A percentile compares a stretch with the other conserved stretches of the same genome.
These are phyloP conservation scores for Podarcis raffonei DNA, from an alignment of 2,113 vertebrate genomes.

Conservation along the genomic window DNA sequence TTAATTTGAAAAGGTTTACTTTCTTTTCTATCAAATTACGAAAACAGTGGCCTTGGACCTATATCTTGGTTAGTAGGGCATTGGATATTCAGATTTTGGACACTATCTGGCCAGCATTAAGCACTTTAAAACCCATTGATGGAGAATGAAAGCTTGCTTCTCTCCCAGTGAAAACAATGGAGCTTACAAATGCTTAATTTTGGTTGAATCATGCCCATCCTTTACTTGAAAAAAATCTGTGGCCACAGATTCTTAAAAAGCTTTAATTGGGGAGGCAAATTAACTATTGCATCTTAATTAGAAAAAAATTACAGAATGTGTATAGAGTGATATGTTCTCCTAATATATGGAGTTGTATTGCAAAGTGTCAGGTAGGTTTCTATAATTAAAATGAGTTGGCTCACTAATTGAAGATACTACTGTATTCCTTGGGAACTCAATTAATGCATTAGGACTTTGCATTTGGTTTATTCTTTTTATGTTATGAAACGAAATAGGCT, in stretches of 20 bases:
- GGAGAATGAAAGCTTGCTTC: not conserved
- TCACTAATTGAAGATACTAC: not conserved
- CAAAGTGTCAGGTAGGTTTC: not conserved
- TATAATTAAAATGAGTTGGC: not conserved
- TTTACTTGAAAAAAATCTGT: not conserved
- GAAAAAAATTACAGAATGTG: not conserved
- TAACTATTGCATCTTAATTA: not conserved
- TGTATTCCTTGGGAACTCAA: not conserved
- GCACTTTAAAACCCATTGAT: not conserved
- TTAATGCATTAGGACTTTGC: not conserved
- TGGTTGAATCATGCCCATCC: not conserved
- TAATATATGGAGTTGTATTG: not conserved
- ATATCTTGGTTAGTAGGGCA: not conserved
- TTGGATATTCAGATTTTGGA: not conserved
- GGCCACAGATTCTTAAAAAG: constrained; percentile 14
- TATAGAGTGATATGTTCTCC: not conserved
- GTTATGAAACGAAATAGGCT: not conserved
- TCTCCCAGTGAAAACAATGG: not conserved
- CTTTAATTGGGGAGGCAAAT: not conserved
- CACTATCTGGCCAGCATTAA: not conserved
- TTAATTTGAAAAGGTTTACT: constrained; percentile 33
- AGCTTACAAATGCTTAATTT: not conserved
- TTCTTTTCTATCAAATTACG: not conserved
- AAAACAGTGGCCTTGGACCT: constrained; percentile 17
- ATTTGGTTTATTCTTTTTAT: not conserved